Evolutionary conservation across 2,797 vertebrate species (phyloP).

Genomic region (Aldrovandia affinis): DNA sequence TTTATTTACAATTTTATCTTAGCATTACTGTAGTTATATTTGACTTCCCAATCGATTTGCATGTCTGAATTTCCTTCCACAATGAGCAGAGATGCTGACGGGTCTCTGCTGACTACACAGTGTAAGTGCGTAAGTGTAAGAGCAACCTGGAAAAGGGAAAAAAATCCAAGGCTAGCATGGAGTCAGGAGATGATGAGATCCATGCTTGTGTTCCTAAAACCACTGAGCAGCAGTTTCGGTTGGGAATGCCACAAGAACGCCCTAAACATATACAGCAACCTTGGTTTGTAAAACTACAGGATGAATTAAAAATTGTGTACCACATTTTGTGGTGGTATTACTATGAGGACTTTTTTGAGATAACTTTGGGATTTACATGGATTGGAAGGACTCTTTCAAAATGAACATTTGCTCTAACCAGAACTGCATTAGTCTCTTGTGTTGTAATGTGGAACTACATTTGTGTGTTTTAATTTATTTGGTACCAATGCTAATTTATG

Average conservation of each 20-base stretch:
- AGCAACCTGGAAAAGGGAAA: no score
- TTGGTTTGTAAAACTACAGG: neutral
- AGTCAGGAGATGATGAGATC: no score
- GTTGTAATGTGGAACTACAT: neutral
- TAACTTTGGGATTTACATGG: neutral
- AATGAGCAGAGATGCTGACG: no score
- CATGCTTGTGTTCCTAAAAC: no score
- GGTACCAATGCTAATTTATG: neutral
- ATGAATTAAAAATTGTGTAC: neutral
- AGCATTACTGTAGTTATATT: no score
- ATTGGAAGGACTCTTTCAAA: neutral
- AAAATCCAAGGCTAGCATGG: no score
- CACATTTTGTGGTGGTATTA: neutral
- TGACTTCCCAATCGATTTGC: no score
- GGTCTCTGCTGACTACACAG: no score
- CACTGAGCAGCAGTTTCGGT: no score
- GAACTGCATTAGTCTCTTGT: neutral
- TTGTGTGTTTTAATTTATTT: neutral
- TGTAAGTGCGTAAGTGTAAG: no score
- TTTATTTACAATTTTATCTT: no score
- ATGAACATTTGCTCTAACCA: neutral
- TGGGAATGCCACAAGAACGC: neutral
- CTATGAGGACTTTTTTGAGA: neutral
- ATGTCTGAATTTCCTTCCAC: no score
- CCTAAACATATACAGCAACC: neutral